These are phyloP conservation scores for Cydia pomonella DNA, from an alignment of 1,140 invertebrate genomes.

Conservation along the genomic window DNA sequence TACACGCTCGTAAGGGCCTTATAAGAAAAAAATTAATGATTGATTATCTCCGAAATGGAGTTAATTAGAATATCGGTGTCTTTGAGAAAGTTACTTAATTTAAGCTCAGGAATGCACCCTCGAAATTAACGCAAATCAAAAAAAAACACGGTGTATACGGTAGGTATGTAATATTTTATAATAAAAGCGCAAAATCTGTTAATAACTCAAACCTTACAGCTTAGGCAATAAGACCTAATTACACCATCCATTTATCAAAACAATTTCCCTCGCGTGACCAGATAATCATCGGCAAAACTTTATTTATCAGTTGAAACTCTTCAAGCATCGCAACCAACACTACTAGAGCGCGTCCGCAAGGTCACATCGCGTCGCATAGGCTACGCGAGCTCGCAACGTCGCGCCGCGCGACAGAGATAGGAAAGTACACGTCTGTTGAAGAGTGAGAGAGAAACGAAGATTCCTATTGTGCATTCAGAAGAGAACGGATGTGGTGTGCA, in stretches of 20 bases:
- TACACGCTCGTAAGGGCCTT: too few species aligned
- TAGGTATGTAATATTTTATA: too few species aligned
- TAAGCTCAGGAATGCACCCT: too few species aligned
- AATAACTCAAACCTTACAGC: not conserved
- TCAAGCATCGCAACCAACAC: slow-evolving; percentile 43
- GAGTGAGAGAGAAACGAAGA: slow-evolving; percentile 55
- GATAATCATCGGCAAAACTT: slow-evolving; percentile 2
- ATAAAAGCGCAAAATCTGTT: not conserved
- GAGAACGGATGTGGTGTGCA: slow-evolving; percentile 70
- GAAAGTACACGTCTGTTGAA: not conserved
- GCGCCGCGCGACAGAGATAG: slow-evolving; percentile 50
- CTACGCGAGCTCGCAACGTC: slow-evolving; percentile 61
- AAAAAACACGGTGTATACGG: too few species aligned
- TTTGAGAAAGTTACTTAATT: too few species aligned
- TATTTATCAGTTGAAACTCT: slow-evolving; percentile 39
- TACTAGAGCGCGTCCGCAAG: slow-evolving; percentile 59
- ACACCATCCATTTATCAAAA: slow-evolving; percentile 6
- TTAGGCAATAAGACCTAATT: not conserved
- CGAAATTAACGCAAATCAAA: too few species aligned
- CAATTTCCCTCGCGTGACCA: slow-evolving; percentile 4
- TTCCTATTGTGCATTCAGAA: slow-evolving; percentile 70
- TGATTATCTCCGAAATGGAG: too few species aligned
- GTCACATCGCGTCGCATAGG: slow-evolving; percentile 54
- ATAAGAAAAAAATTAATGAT: too few species aligned
- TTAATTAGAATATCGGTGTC: too few species aligned